These are phyloP conservation scores for Ciona savignyi DNA, from an alignment of 23 tunicate species.

Conservation along the genomic window DNA sequence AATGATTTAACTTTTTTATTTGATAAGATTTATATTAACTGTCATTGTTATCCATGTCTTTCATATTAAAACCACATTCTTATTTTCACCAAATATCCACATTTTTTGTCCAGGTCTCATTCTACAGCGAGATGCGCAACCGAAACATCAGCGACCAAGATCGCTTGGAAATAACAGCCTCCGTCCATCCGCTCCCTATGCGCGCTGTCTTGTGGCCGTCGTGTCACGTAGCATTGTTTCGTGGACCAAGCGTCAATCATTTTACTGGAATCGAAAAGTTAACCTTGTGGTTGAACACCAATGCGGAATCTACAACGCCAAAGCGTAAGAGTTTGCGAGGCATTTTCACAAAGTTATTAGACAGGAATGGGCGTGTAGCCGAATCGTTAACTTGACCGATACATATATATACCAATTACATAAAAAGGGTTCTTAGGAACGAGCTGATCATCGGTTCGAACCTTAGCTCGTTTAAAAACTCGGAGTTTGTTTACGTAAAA, in stretches of 20 bases:
- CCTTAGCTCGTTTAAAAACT: no score
- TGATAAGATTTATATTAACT: background rate
- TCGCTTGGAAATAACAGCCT: conserved; percentile 45
- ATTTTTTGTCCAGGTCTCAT: conserved; percentile 17
- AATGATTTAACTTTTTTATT: no score
- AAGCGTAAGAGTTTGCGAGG: no score
- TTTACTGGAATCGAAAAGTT: background rate
- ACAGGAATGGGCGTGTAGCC: no score
- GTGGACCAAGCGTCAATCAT: conserved; percentile 71
- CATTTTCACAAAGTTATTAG: no score
- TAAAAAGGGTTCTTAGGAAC: no score
- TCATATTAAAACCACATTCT: no score
- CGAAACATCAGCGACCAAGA: background rate
- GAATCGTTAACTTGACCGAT: no score
- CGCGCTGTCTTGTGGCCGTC: conserved; percentile 89
- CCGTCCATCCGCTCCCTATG: conserved; percentile 73
- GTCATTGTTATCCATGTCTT: background rate
- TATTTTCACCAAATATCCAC: no score
- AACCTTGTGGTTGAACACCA: background rate
- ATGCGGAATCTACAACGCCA: background rate
- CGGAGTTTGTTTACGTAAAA: no score
- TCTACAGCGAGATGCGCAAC: conserved; percentile 9
- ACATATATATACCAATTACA: no score
- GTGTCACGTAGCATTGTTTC: conserved; percentile 35
- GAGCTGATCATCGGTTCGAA: no score